Evolutionary conservation across 2,797 vertebrate genomes (phyloP), one percentile per base, ranked within the genome.

Genomic region (Mormyrops boulengeri): DNA sequence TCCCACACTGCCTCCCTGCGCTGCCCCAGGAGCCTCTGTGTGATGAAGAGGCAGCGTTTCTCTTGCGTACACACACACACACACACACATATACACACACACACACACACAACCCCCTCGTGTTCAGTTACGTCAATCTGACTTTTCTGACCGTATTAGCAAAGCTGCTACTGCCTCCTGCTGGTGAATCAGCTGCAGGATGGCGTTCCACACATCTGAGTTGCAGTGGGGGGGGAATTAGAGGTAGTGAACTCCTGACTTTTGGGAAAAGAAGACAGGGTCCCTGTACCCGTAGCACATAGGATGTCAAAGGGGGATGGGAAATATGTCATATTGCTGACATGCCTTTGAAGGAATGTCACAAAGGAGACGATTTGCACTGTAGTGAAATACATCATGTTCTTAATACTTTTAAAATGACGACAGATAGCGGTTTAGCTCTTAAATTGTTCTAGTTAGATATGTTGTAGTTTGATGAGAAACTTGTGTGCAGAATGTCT

Each of bases 341-440:
- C 55, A 88, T 77, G 26, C 92, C 92, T 92, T 93, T 88, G 88
- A 91, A 95, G 82, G 94, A 96, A 96, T 96, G 95, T 96, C 93
- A 93, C 88, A 87, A 91, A 90, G 49, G 55, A n/a, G 85, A 92
- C 89, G 89, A 91, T 96, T 96, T 96, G 95, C 96, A 96, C 95
- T 93, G 93, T 91, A 90, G 89, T 92, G 52, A 92, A 93, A 87
- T 91, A 8, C 8, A 90, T 92, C 91, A 91, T 93, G 93, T 92
- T 92, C 92, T 93, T 94, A 90, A 91, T 91, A 91, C 91, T 92
- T 93, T 89, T 82, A 17, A 90, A 60, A 85, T 88, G 41, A 82
- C 73, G 88, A 73, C 62, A 89, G 41, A 50, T 11, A 30, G 77
- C 41, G 49, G 89, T 89, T 89, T 88, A 90, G 62, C 44, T 91